A percentile compares a stretch with the other conserved stretches of the same genome.
phyloP scores from a whole-genome alignment of 2,113 vertebrate genomes.

The Ginglymostoma cirratum region DNA sequence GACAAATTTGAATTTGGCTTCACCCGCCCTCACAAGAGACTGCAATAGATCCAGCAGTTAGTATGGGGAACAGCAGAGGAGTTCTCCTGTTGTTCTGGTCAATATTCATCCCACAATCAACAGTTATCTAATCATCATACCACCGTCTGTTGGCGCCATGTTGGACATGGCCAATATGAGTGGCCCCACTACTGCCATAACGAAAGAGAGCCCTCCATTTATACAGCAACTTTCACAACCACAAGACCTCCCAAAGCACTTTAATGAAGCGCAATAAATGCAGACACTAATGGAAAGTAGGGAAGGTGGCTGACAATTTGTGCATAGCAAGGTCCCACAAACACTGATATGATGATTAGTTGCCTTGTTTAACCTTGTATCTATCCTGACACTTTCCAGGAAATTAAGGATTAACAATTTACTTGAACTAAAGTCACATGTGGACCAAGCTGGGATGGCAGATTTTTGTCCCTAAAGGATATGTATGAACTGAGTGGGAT shows the following conservation, averaged over 20 bases:
- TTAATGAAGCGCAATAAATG: too few species aligned
- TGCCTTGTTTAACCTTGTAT: background rate
- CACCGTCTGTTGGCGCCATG: background rate
- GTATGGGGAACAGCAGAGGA: background rate
- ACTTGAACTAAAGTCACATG: background rate
- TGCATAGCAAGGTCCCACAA: too few species aligned
- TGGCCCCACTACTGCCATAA: too few species aligned
- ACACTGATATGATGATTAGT: background rate
- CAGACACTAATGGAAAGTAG: too few species aligned
- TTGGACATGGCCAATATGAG: too few species aligned
- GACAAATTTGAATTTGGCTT: background rate
- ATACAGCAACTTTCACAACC: too few species aligned
- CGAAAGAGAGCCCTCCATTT: too few species aligned
- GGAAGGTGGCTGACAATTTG: too few species aligned
- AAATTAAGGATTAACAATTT: background rate
- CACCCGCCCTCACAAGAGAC: background rate
- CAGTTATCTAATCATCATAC: background rate
- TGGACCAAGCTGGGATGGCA: background rate
- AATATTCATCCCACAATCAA: background rate
- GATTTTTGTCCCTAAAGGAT: background rate
- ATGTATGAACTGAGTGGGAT: background rate
- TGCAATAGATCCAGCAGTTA: background rate
- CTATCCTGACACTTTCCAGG: background rate
- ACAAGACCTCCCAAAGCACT: too few species aligned
- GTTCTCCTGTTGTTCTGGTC: background rate